Conservation (phyloP, 2,888 invertebrate species). For the Himalopsyche anomala region DNA sequence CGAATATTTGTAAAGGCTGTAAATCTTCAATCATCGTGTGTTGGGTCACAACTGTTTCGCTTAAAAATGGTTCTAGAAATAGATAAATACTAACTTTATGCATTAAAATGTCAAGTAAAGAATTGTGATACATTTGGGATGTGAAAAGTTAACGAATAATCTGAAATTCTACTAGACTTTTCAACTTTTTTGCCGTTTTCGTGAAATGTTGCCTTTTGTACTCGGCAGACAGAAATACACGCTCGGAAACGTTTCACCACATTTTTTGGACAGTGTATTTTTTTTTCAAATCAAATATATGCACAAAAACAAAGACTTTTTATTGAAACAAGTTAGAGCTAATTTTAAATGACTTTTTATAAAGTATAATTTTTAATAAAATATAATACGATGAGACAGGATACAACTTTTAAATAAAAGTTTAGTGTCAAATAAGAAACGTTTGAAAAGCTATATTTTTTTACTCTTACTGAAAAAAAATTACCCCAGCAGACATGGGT, state of each 20-base stretch:
- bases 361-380: too few species aligned
- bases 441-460: too few species aligned
- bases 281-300: background rate
- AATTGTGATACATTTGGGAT: conserved; percentile 46
- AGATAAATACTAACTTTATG: conserved; percentile 42
- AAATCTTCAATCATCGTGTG: background rate
- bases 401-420: too few species aligned
- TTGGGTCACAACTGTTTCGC: background rate
- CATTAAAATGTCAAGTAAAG: conserved; percentile 45
- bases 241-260: background rate
- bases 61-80: conserved; percentile 7
- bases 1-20: background rate
- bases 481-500: too few species aligned
- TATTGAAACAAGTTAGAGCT: too few species aligned
- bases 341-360: too few species aligned
- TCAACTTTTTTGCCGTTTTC: conserved; percentile 39
- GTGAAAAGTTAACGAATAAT: conserved; percentile 44
- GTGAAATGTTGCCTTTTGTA: conserved; percentile 22
- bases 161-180: conserved; percentile 39
- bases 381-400: too few species aligned
- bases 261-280: background rate
- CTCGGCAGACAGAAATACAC: conserved; percentile 36
- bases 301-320: background rate
- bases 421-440: too few species aligned
- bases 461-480: too few species aligned